A percentile compares a stretch with the other conserved stretches of the same genome.
Conservation (phyloP, 2,797 vertebrate genomes). For the Anas acuta region DNA sequence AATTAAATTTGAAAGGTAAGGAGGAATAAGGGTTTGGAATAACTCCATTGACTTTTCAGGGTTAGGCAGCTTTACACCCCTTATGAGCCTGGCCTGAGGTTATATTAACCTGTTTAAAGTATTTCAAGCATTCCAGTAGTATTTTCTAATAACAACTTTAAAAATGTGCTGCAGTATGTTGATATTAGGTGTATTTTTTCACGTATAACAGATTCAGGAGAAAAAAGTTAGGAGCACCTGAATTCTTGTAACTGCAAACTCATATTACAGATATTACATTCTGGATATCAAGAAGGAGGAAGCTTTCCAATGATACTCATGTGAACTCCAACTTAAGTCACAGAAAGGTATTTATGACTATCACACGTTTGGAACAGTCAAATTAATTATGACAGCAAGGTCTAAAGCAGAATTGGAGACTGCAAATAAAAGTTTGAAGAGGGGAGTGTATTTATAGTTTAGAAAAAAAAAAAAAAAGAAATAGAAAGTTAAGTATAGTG, state of each 20-base stretch:
- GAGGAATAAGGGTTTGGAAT: not conserved
- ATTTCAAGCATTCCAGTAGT: not conserved
- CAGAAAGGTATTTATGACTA: not conserved
- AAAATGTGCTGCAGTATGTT: not conserved
- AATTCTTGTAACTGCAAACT: not conserved
- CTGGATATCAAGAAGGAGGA: not conserved
- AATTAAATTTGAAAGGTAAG: not conserved
- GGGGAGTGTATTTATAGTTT: not conserved
- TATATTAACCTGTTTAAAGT: not conserved
- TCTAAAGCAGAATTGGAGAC: not conserved
- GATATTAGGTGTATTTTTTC: not conserved
- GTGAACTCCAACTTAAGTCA: not conserved
- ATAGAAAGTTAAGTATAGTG: not conserved
- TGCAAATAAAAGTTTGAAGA: not conserved
- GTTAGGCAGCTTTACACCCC: not conserved
- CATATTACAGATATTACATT: not conserved
- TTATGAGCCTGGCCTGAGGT: not conserved
- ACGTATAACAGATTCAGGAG: not conserved
- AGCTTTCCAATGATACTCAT: not conserved
- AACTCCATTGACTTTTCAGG: not conserved
- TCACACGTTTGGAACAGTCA: not conserved
- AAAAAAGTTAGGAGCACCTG: not conserved
- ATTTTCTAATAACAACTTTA: not conserved
- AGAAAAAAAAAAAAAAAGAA: not conserved
- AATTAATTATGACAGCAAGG: constrained; percentile 8